Evolutionary conservation across 1,140 invertebrate species (phyloP).

Genomic region (Radopholus similis): DNA sequence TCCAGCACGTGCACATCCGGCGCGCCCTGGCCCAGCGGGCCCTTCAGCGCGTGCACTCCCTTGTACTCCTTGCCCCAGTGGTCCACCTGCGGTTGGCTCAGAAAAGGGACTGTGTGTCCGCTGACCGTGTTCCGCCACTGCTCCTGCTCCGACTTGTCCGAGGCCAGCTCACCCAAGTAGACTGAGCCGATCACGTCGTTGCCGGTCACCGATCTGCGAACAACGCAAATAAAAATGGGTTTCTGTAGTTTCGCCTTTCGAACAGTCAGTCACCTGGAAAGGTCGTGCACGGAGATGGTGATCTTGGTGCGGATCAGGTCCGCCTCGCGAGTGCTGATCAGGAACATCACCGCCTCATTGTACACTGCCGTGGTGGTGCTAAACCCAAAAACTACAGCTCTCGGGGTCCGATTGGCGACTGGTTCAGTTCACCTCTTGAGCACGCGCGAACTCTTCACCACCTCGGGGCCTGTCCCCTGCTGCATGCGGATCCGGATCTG

Average conservation of each 20-base stretch:
- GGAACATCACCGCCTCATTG: slow-evolving; percentile 60
- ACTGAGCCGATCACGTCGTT: slow-evolving; percentile 55
- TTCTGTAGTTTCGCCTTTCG: background rate
- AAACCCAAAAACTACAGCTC: slow-evolving; percentile 42
- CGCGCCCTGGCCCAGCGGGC: slow-evolving; percentile 28
- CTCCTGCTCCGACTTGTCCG: slow-evolving; percentile 56
- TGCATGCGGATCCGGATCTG: slow-evolving; percentile 30
- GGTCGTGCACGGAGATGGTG: slow-evolving; percentile 57
- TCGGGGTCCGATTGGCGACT: slow-evolving; percentile 31
- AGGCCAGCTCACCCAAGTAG: slow-evolving; percentile 49
- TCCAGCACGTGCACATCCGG: slow-evolving; percentile 57
- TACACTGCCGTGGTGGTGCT: slow-evolving; percentile 44
- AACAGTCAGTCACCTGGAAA: slow-evolving; percentile 38
- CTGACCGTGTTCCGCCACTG: slow-evolving; percentile 58
- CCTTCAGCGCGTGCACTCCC: slow-evolving; percentile 49
- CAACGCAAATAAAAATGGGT: slow-evolving; percentile 7
- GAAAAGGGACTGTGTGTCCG: no score
- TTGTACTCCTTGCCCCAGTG: slow-evolving; percentile 58
- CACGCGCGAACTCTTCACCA: slow-evolving; percentile 46
- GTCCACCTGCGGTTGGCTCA: no score
- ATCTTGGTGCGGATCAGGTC: slow-evolving; percentile 51
- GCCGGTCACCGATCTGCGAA: slow-evolving; percentile 52
- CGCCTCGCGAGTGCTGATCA: slow-evolving; percentile 48
- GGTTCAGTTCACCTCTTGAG: slow-evolving; percentile 28
- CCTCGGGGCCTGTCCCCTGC: slow-evolving; percentile 26